Evolutionary conservation across 2,888 invertebrate genomes (phyloP).

Genomic region (Tenodera sinensis): DNA sequence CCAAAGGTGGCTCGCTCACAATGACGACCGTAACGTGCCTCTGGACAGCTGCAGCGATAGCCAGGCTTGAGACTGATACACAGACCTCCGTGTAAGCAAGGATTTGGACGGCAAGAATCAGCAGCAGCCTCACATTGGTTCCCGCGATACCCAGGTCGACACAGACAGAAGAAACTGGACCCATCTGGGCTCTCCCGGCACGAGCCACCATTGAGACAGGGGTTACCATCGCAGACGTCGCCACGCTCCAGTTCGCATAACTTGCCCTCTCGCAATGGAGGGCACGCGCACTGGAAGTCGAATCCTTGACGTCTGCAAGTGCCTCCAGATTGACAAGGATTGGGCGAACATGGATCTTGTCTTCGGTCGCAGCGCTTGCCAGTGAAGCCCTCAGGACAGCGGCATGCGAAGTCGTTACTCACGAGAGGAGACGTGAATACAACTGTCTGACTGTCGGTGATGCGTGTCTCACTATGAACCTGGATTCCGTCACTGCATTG

Average conservation of each 20-base stretch:
- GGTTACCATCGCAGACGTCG: constrained; percentile 79
- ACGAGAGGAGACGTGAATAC: constrained; percentile 81
- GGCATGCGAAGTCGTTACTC: constrained; percentile 72
- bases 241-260: constrained; percentile 80
- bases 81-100: constrained; percentile 85
- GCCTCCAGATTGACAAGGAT: constrained; percentile 81
- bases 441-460: constrained; percentile 75
- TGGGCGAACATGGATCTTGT: constrained; percentile 87
- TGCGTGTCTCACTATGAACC: constrained; percentile 66
- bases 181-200: constrained; percentile 85
- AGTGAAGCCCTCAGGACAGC: constrained; percentile 79
- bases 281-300: constrained; percentile 81
- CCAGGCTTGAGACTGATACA: constrained; percentile 87
- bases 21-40: constrained; percentile 80
- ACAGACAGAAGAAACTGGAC: constrained; percentile 86
- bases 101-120: constrained; percentile 88
- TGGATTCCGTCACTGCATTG: constrained; percentile 67
- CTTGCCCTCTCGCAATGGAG: constrained; percentile 73
- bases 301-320: constrained; percentile 80
- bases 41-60: constrained; percentile 76
- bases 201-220: constrained; percentile 88
- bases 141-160: constrained; percentile 87
- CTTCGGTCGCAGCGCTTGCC: constrained; percentile 78
- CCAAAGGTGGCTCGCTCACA: constrained; percentile 90
- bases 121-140: constrained; percentile 84